Base-by-base conservation (phyloP, 2,888 invertebrate genomes). In the Platycheirus rosarum region DNA sequence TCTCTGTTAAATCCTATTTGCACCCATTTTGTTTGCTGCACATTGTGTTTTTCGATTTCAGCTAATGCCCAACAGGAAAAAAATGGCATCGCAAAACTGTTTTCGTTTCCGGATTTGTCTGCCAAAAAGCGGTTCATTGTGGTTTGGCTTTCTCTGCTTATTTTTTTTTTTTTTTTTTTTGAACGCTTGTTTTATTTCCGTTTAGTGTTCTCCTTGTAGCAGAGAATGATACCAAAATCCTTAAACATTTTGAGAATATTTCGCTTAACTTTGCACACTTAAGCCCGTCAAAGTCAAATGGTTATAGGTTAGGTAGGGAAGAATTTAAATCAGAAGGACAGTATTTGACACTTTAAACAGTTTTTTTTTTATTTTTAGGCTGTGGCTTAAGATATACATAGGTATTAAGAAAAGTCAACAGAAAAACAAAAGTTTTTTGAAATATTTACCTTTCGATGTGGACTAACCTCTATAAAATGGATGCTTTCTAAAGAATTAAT, bases 71-170 rank as follows among this genome's bases (percentile, higher is more conserved):
- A 44, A 8, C 14, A 60, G 29, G 62, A 46, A 9, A 29, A 9
- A 7, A 35, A 32, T 2, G 35, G 14, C 9, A 26, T 40, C 23
- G 35, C 46, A 65, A 68, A 77, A 60, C 23, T 44, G 62, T 71
- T 71, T 76, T 53, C 62, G 77, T 77, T 82, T 82, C 82, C 82
- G 82, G 82, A 71, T 82, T 73, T 82, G 76, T 82, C 62, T 82
- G 82, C 82, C 82, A 77, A 82, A 82, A 82, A 82, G 77, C 71
- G 71, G 71, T 77, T 71, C 62, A 77, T 68, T 66, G 77, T 77
- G 71, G 80, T 80, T 76, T 80, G 70, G 77, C 71, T 82, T 53
- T 77, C 11, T 49, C 62, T 44, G 20, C 46, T 60, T 37, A 18
- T 11, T 20, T 37, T 20, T 35, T 20, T 32, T 49, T 48, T 65